Conservation (phyloP, 2,888 invertebrate genomes). For the Apeira syringaria region DNA sequence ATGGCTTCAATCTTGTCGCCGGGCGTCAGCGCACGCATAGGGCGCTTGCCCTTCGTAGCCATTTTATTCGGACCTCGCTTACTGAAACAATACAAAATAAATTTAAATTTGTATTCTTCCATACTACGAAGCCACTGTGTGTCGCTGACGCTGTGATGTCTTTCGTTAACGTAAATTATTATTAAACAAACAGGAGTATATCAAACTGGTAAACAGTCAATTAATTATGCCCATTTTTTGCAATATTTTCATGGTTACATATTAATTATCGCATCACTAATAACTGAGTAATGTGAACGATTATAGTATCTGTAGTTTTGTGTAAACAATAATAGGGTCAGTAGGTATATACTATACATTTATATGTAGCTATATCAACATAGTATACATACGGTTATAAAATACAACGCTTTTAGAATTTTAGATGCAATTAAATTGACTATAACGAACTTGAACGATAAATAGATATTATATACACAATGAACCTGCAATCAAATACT, state of each 20-base stretch:
- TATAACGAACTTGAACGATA: constrained; percentile 5
- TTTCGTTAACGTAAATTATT: too few species aligned
- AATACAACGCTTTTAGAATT: too few species aligned
- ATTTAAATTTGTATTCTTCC: too few species aligned
- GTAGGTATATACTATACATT: not conserved
- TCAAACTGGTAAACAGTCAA: not conserved
- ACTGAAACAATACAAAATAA: constrained; percentile 55
- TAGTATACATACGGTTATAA: too few species aligned
- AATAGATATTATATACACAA: constrained; percentile 6
- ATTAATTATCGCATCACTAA: not conserved
- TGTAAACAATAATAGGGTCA: constrained; percentile 1
- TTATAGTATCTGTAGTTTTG: not conserved
- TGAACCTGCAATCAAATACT: constrained; percentile 13
- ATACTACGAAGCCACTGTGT: too few species aligned
- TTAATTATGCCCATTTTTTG: not conserved
- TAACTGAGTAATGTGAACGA: not conserved
- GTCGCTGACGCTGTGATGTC: too few species aligned
- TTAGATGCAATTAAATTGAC: too few species aligned
- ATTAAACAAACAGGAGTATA: not conserved
- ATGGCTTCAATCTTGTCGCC: constrained; percentile 92
- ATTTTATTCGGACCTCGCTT: constrained; percentile 70
- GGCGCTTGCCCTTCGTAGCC: constrained; percentile 90
- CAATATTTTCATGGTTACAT: not conserved
- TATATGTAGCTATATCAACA: too few species aligned
- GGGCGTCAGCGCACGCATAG: constrained; percentile 90